Percentiles rank a stretch among this genome's conserved stretches.
Conservation (phyloP, 2,888 invertebrate genomes). For the Acrobasis repandana region DNA sequence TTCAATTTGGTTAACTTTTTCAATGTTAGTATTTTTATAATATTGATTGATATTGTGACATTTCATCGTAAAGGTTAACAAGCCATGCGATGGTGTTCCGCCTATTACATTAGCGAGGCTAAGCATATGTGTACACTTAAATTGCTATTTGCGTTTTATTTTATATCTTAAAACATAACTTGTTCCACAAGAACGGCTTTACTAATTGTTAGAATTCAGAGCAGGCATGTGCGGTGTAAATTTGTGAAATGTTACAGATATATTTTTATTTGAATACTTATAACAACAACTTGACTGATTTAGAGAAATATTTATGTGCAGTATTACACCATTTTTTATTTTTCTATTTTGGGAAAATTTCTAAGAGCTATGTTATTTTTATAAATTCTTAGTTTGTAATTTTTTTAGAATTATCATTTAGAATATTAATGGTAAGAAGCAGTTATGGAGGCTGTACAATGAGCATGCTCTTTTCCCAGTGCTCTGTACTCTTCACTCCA, state of each 20-base stretch:
- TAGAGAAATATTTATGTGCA: conserved; percentile 76
- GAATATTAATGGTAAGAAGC: conserved; percentile 45
- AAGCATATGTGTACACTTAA: conserved; percentile 58
- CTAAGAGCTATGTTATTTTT: conserved; percentile 74
- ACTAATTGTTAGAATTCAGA: conserved; percentile 41
- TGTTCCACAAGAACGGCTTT: conserved; percentile 52
- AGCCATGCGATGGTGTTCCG: conserved; percentile 9
- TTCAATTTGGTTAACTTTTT: conserved; percentile 11
- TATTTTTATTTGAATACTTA: conserved; percentile 51
- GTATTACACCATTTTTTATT: conserved; percentile 78
- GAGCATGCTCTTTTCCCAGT: conserved; percentile 51
- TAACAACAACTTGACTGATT: conserved; percentile 76
- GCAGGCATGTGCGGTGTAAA: conserved; percentile 48
- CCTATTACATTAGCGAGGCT: conserved; percentile 6
- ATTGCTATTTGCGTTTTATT: conserved; percentile 54
- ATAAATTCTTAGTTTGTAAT: conserved; percentile 61
- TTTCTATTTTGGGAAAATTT: conserved; percentile 67
- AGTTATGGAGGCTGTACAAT: conserved; percentile 52
- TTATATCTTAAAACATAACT: conserved; percentile 45
- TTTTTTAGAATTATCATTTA: conserved; percentile 36
- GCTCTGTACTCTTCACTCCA: conserved; percentile 61
- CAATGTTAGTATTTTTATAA: conserved; percentile 2
- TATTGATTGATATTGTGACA: not conserved
- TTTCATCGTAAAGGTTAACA: conserved; percentile 18
- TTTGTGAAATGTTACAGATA: conserved; percentile 44